phyloP scores from a whole-genome alignment of 2,888 invertebrate genomes.

The Chrysopilus asiliformis region DNA sequence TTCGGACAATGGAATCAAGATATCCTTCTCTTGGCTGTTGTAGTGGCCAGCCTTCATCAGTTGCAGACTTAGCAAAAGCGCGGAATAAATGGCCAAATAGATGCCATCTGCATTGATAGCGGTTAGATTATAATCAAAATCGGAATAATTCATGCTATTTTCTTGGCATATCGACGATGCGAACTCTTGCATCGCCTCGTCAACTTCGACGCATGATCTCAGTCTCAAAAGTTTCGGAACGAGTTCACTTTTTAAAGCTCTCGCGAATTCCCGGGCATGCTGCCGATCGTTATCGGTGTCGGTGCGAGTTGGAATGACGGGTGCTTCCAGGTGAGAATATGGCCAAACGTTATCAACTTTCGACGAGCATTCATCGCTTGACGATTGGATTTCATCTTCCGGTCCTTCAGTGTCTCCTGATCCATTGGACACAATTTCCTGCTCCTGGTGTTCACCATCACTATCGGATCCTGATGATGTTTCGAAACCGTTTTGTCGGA shows the following conservation, averaged over 20 bases:
- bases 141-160: conserved; percentile 37
- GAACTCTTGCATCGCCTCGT: conserved; percentile 83
- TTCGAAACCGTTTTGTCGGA: conserved; percentile 51
- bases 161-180: conserved; percentile 83
- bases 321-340: conserved; percentile 34
- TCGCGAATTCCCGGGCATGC: conserved; percentile 72
- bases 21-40: conserved; percentile 37
- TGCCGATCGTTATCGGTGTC: conserved; percentile 76
- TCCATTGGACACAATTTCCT: conserved; percentile 60
- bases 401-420: conserved; percentile 58
- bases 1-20: conserved; percentile 52
- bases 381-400: conserved; percentile 45
- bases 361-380: conserved; percentile 36
- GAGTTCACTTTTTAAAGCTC: conserved; percentile 56
- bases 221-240: conserved; percentile 63
- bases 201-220: conserved; percentile 73
- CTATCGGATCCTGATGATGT: conserved; percentile 42
- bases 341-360: conserved; percentile 36
- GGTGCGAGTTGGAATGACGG: conserved; percentile 30
- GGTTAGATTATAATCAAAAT: conserved; percentile 44
- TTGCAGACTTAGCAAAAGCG: conserved; percentile 67
- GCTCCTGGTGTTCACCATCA: conserved; percentile 51
- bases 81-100: conserved; percentile 79
- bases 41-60: conserved; percentile 68
- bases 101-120: conserved; percentile 90